Percentiles rank a stretch among this genome's conserved stretches.
These are phyloP conservation scores for Cryptotermes secundus DNA, from an alignment of 1,140 invertebrate species.

Conservation along the genomic window DNA sequence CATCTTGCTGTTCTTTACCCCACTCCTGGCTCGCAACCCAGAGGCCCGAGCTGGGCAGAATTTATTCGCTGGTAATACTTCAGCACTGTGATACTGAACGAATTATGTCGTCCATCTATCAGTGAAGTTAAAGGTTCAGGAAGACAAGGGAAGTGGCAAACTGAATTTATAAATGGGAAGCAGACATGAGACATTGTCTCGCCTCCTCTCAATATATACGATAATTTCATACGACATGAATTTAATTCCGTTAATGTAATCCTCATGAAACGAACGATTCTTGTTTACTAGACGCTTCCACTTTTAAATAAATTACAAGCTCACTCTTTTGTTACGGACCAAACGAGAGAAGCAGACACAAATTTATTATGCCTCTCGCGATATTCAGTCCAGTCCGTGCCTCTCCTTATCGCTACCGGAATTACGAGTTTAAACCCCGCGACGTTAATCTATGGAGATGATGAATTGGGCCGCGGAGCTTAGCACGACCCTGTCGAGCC, in stretches of 20 bases:
- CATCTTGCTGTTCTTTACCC: too few relatives aligned
- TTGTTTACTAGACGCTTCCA: not conserved
- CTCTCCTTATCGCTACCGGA: not conserved
- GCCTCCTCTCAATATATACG: not conserved
- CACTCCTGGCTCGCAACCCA: too few relatives aligned
- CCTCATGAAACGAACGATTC: not conserved
- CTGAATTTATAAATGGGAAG: not conserved
- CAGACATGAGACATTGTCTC: not conserved
- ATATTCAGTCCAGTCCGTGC: not conserved
- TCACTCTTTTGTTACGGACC: not conserved
- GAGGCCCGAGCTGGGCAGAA: too few relatives aligned
- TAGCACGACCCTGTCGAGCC: not conserved
- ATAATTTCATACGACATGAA: not conserved
- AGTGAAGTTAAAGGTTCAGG: too few relatives aligned
- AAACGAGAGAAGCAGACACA: not conserved
- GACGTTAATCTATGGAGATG: not conserved
- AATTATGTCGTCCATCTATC: too few relatives aligned
- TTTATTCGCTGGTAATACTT: too few relatives aligned
- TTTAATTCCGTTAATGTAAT: conserved; percentile 4
- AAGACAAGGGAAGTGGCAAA: not conserved
- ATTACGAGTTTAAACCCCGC: not conserved
- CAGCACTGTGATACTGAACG: too few relatives aligned
- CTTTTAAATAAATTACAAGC: not conserved
- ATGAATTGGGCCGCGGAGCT: not conserved
- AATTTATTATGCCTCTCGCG: not conserved